Evolutionary conservation across 2,113 vertebrate species (phyloP).

Genomic region (Nothobranchius kuhntae): DNA sequence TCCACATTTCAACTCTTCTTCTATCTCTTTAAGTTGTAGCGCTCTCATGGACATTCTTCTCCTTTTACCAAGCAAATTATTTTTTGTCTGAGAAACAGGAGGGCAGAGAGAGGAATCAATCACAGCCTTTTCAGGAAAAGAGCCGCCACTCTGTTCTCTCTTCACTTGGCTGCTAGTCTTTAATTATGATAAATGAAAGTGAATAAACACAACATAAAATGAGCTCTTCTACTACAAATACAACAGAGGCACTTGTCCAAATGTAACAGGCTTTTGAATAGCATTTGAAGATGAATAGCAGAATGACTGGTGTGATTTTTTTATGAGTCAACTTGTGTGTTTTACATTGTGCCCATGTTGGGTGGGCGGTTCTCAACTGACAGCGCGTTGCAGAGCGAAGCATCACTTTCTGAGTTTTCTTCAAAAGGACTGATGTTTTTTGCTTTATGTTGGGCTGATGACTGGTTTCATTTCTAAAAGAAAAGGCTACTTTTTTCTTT

Average conservation of each 20-base stretch:
- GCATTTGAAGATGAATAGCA: constrained; percentile 20
- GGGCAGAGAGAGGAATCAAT: constrained; percentile 40
- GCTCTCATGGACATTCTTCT: constrained; percentile 1
- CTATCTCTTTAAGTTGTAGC: constrained; percentile 6
- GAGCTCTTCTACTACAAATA: constrained; percentile 17
- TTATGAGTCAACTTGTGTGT: not conserved
- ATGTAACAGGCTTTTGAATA: constrained; percentile 16
- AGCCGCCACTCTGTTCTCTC: not conserved
- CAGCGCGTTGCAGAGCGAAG: not conserved
- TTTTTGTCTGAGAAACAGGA: constrained; percentile 25
- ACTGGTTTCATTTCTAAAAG: not conserved
- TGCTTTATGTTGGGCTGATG: not conserved
- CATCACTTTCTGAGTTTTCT: not conserved
- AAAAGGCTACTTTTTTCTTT: not conserved
- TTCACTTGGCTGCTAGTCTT: constrained; percentile 43
- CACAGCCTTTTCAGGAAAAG: constrained; percentile 11
- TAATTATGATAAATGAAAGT: constrained; percentile 43
- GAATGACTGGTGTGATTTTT: constrained; percentile 6
- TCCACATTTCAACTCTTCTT: constrained; percentile 8
- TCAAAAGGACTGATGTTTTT: not conserved
- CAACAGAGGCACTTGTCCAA: constrained; percentile 18
- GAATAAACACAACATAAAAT: constrained; percentile 36
- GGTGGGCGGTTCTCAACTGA: constrained; percentile 12
- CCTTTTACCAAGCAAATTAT: not conserved
- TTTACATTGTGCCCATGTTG: constrained; percentile 1